Percentiles rank a stretch among this genome's conserved stretches.
These are phyloP conservation scores for Bombus impatiens DNA, from an alignment of 1,140 invertebrate genomes.

Conservation along the genomic window DNA sequence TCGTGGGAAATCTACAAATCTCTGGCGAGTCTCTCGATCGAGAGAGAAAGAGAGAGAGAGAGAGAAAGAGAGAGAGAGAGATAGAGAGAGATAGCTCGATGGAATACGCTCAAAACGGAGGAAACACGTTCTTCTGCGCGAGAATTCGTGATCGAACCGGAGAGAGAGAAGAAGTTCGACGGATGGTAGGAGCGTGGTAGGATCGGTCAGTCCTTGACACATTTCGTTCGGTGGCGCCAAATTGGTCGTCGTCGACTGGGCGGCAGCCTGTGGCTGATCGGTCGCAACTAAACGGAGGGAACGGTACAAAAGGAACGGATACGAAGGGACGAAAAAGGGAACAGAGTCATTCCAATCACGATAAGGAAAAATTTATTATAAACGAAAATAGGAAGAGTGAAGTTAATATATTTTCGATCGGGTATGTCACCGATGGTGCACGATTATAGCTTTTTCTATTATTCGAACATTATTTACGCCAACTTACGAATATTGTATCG, in stretches of 20 bases:
- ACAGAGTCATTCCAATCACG: slow-evolving; percentile 14
- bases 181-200: slow-evolving; percentile 49
- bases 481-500: not conserved
- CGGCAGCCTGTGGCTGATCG: slow-evolving; percentile 58
- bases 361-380: not conserved
- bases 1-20: slow-evolving; percentile 44
- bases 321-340: slow-evolving; percentile 40
- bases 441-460: not conserved
- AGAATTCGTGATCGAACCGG: slow-evolving; percentile 3
- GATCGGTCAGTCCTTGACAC: slow-evolving; percentile 78
- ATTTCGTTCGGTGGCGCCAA: slow-evolving; percentile 78
- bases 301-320: slow-evolving; percentile 39
- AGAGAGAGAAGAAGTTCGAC: slow-evolving; percentile 21
- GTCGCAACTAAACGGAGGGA: slow-evolving; percentile 59
- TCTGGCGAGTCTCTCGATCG: not conserved
- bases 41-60: too few relatives aligned
- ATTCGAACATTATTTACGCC: not conserved
- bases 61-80: not conserved
- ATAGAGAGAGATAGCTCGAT: not conserved
- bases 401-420: not conserved
- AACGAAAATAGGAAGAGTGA: not conserved
- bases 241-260: slow-evolving; percentile 72
- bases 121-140: slow-evolving; percentile 8
- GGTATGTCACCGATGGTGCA: not conserved
- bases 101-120: not conserved